phyloP scores from a whole-genome alignment of 37 sponge, comb jelly and placozoan genomes.

The Oopsacas minuta region DNA sequence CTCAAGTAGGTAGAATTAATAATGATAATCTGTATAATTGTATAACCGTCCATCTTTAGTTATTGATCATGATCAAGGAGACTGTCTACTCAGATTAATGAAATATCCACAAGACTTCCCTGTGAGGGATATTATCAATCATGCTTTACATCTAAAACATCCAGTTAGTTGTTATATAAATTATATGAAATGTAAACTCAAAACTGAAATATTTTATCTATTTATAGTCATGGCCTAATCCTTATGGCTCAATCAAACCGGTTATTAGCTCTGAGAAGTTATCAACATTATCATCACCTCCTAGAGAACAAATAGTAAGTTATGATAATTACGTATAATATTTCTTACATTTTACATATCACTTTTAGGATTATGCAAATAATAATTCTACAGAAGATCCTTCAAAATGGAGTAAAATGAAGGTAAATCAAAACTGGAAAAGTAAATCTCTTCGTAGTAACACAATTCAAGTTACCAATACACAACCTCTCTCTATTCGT shows the following conservation, averaged over 20 bases:
- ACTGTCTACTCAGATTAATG: slow-evolving; percentile 73
- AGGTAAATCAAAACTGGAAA: background rate
- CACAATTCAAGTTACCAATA: background rate
- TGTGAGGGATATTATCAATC: slow-evolving; percentile 58
- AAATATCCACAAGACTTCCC: slow-evolving; percentile 54
- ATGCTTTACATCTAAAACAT: slow-evolving; percentile 68
- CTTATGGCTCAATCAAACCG: no score
- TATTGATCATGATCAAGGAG: slow-evolving; percentile 58
- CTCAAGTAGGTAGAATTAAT: slow-evolving; percentile 27
- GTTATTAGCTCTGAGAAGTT: no score
- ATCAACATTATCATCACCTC: no score
- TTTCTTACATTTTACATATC: background rate
- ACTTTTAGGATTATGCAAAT: background rate
- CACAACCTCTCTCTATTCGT: background rate
- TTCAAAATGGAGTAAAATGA: background rate
- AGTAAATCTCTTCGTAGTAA: background rate
- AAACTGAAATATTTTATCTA: no score
- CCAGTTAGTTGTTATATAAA: slow-evolving; percentile 39
- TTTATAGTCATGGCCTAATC: slow-evolving; percentile 10
- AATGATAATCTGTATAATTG: background rate
- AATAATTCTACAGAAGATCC: background rate
- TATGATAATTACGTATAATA: no score
- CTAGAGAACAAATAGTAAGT: no score
- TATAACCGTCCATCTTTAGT: slow-evolving; percentile 56
- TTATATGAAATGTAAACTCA: no score